Evolutionary conservation across 2,888 invertebrate species (phyloP), one percentile per base, ranked within the genome.

Genomic region (Chromoteleia sp.): DNA sequence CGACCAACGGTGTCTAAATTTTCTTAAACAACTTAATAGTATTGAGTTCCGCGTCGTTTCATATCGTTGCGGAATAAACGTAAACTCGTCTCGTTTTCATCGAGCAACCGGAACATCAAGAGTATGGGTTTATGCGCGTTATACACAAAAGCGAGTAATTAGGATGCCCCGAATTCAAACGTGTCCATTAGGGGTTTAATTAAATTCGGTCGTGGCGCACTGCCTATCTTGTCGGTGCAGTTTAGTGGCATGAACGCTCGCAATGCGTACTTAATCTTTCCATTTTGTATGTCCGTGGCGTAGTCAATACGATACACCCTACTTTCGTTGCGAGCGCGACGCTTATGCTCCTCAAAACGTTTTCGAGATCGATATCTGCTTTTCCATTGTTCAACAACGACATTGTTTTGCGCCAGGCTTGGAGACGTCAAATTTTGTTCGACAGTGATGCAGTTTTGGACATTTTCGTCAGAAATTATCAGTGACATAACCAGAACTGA

Each of bases 111-210:
- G 15, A 71, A 54, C 59, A 67, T 73, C 67, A 29, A 59, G 21
- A 54, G 74, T 61, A 68, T 50, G 33, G 79, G 61, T 79, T 79
- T 68, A 68, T 74, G 39, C 41, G 48, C 19, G 59, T 67, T 68
- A 36, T 56, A 67, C 36, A 78, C 67, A 78, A 78, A 78, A 78
- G 70, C 67, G 36, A 67, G 73, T 78, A 78, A 78, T 78, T 73
- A 65, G 78, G 67, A 78, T 78, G 67, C 41, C 71, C 39, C 67
- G 61, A 73, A 78, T 78, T 78, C 73, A 77, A 48, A 43, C 70
- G 67, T 78, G 78, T 78, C 78, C 73, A 78, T 78, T 73, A 73
- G 52, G 45, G 73, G 78, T 73, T 78, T 78, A 78, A 78, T 78
- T 78, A 78, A 78, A 78, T 78, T 73, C 73, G 78, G 43, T 52